Conservation (phyloP, 2,113 vertebrate species). For the Lophochroa leadbeateri region DNA sequence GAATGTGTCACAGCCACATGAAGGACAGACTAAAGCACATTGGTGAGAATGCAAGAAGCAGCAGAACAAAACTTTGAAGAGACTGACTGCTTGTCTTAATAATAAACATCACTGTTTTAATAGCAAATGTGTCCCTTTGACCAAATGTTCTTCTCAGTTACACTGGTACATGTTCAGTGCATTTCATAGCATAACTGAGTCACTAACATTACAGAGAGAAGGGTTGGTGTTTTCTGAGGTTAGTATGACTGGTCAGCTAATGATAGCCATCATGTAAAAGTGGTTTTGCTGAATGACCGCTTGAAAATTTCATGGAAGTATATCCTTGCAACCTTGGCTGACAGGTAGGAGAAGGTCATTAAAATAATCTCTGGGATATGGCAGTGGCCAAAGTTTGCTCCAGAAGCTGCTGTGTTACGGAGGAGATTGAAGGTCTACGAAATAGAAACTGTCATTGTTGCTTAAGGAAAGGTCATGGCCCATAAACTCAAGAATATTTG, state of each 20-base stretch:
- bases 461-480: neutral
- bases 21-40: neutral
- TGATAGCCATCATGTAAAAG: neutral
- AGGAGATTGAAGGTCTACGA: neutral
- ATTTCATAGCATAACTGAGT: neutral
- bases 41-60: neutral
- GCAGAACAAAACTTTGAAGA: neutral
- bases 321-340: neutral
- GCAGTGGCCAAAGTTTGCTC: neutral
- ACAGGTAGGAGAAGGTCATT: neutral
- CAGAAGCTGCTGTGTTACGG: neutral
- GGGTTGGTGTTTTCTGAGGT: neutral
- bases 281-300: neutral
- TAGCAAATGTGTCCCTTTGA: neutral
- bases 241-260: neutral
- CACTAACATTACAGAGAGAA: neutral
- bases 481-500: neutral
- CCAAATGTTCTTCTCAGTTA: neutral
- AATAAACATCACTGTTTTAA: neutral
- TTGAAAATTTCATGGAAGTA: neutral
- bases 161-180: accelerated
- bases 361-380: neutral
- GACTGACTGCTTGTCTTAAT: neutral
- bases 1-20: neutral
- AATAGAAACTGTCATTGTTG: accelerated